Evolutionary conservation across 1,140 invertebrate species (phyloP).

Genomic region (Bombus turneri): DNA sequence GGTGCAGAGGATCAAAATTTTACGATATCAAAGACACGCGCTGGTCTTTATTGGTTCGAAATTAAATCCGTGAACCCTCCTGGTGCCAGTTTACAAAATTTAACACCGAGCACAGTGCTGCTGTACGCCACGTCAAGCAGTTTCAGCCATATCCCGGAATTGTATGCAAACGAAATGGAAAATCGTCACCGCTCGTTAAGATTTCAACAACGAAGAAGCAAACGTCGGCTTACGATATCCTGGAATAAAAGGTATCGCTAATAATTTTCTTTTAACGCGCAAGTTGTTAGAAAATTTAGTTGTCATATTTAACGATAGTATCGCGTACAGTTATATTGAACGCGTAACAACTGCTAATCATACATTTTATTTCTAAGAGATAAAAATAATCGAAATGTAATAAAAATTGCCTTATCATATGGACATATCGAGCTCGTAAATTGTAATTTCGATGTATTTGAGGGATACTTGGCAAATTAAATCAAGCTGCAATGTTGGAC

Average conservation of each 20-base stretch:
- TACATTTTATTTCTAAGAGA: too few relatives aligned
- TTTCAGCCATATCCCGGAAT: conserved; percentile 72
- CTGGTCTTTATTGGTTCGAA: conserved; percentile 81
- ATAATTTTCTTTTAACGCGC: not conserved
- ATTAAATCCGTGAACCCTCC: conserved; percentile 73
- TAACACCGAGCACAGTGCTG: conserved; percentile 76
- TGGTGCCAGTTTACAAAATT: conserved; percentile 55
- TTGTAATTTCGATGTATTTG: not conserved
- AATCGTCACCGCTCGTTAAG: conserved; percentile 73
- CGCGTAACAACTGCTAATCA: too few relatives aligned
- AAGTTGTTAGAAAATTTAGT: not conserved
- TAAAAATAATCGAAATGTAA: too few relatives aligned
- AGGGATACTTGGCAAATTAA: not conserved
- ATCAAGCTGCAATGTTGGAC: not conserved
- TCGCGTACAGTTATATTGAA: too few relatives aligned
- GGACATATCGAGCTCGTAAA: not conserved
- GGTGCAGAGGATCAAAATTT: conserved; percentile 79
- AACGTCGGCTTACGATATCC: conserved; percentile 77
- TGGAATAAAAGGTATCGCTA: conserved; percentile 78
- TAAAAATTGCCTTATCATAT: too few relatives aligned
- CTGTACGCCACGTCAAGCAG: conserved; percentile 78
- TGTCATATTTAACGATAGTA: too few relatives aligned
- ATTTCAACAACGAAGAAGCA: conserved; percentile 79
- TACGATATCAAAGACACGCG: conserved; percentile 76
- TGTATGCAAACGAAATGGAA: conserved; percentile 66